Evolutionary conservation across 2,797 vertebrate species (phyloP).

Genomic region (Hydrophis major): DNA sequence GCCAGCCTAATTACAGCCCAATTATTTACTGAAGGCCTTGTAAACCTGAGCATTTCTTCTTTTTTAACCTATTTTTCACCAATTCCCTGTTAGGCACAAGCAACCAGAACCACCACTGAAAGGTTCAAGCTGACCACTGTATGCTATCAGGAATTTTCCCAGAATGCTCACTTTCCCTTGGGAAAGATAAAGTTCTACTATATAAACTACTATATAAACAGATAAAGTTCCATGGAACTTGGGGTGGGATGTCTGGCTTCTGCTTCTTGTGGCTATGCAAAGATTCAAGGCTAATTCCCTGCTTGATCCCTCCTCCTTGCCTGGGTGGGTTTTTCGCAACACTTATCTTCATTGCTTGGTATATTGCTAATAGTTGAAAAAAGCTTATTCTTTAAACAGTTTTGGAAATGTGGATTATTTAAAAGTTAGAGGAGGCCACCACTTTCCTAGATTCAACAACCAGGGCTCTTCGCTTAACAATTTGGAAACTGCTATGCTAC

Average conservation of each 20-base stretch:
- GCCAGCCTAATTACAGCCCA: neutral
- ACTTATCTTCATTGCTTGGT: neutral
- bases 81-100: neutral
- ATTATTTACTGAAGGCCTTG: neutral
- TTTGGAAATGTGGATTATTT: neutral
- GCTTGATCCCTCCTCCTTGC: neutral
- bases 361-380: neutral
- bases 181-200: neutral
- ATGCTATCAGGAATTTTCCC: neutral
- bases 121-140: neutral
- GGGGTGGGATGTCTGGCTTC: neutral
- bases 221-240: neutral
- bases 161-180: neutral
- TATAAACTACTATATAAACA: neutral
- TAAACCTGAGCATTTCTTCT: neutral
- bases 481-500: neutral
- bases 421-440: neutral
- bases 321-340: neutral
- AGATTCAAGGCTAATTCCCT: neutral
- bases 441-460: neutral
- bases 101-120: neutral
- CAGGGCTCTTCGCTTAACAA: neutral
- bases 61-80: neutral
- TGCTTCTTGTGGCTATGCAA: neutral
- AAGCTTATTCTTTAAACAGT: neutral